These are phyloP conservation scores for Scaptomyza hsui DNA, from an alignment of 1,140 invertebrate genomes.

Conservation along the genomic window DNA sequence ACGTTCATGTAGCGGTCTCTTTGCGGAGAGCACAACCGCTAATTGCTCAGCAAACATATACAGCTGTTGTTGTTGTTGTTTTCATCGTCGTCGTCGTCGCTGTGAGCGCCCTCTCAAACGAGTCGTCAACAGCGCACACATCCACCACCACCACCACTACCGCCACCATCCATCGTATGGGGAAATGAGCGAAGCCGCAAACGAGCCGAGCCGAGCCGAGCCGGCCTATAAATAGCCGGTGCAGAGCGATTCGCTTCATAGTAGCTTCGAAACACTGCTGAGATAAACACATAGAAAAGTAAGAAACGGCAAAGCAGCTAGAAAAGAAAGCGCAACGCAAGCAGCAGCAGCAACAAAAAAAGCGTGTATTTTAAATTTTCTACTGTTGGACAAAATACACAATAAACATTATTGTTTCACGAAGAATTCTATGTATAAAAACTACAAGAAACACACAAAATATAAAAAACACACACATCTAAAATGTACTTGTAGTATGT, in stretches of 20 bases:
- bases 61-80: slow-evolving; percentile 13
- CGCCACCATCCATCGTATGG: neutral
- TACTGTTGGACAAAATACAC: slow-evolving; percentile 55
- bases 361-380: slow-evolving; percentile 70
- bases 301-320: slow-evolving; percentile 49
- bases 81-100: neutral
- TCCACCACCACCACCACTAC: slow-evolving; percentile 12
- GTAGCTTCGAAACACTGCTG: slow-evolving; percentile 83
- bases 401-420: slow-evolving; percentile 58
- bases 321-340: slow-evolving; percentile 36
- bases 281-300: slow-evolving; percentile 58
- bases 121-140: slow-evolving; percentile 1
- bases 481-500: slow-evolving; percentile 51
- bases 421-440: slow-evolving; percentile 78
- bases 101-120: slow-evolving; percentile 19
- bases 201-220: too few species aligned
- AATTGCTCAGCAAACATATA: slow-evolving; percentile 57
- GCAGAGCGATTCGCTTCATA: slow-evolving; percentile 56
- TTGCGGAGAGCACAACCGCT: slow-evolving; percentile 54
- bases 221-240: slow-evolving; percentile 65
- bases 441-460: slow-evolving; percentile 11
- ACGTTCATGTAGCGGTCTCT: slow-evolving; percentile 40
- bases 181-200: slow-evolving; percentile 9
- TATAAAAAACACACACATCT: slow-evolving; percentile 28
- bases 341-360: slow-evolving; percentile 45